Base-by-base conservation (phyloP, 1,140 invertebrate species). In the Armadillidium nasatum region DNA sequence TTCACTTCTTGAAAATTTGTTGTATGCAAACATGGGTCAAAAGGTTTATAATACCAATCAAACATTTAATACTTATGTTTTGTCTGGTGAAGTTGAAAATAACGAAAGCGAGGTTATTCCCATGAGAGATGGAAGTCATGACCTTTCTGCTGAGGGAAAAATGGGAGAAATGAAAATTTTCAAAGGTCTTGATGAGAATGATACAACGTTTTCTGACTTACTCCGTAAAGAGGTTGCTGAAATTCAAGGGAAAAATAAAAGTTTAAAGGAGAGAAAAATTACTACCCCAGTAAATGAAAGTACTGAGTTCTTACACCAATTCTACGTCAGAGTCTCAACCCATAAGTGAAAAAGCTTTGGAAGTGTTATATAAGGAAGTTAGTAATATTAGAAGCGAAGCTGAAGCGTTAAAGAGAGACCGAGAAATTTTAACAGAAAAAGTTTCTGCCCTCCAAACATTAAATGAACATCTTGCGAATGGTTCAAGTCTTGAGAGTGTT, bases 301-400 rank as follows among this genome's bases (percentile, higher is more conserved):
- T 60, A 60, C 50, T 15, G 50, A 60, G 7, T 1, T 60, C n/a
- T 13, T 13, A 7, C 11, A 7, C 19, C 7, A 15, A 19, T 60
- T 7, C 7, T 19, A 7, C 1, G 11, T 19, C 50, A 60, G 11
- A 60, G 50, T 60, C 50, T 60, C 11, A 13, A 60, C 19, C 11
- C 50, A 60, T 60, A 60, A 60, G 50, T 60, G 50, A 60, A 60
- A 60, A 7, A 15, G 50, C 50, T 19, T 19, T 79, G 45, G 71
- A 79, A 45, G 21, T 76, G 13, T 72, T 79, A 4, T 76, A 79
- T 45, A 66, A 74, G 22, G 78, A 79, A 71, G 69, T 79, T 13
- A 74, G 46, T 44, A 54, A 74, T 44, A 72, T 79, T 11, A 33
- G 78, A 33, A 54, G 70, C 46, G 78, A 79, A 19, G 75, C 78